Conservation (phyloP, 2,888 invertebrate genomes). For the Ormyrus nitidulus region DNA sequence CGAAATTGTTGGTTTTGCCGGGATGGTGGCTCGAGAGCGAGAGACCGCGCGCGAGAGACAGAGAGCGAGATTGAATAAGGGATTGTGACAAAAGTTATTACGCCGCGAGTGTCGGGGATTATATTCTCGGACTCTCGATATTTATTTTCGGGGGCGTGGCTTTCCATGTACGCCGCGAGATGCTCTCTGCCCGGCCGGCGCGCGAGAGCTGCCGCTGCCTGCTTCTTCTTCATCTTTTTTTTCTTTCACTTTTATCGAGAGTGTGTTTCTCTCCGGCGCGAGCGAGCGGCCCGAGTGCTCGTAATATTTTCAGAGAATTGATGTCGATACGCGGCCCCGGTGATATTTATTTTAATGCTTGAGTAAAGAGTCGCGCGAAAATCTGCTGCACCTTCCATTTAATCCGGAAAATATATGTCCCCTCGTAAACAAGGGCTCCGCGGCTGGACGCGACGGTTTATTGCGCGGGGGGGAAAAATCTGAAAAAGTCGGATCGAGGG, state of each 20-base stretch:
- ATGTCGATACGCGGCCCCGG: conserved; percentile 7
- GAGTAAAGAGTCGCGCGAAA: background rate
- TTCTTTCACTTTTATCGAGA: too few species aligned
- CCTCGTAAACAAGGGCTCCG: too few species aligned
- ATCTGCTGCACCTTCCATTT: conserved; percentile 1
- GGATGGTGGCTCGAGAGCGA: conserved; percentile 43
- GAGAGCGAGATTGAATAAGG: conserved; percentile 57
- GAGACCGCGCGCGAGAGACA: background rate
- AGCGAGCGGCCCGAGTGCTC: background rate
- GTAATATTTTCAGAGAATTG: conserved; percentile 23
- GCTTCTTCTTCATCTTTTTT: too few species aligned
- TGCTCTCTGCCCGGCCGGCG: too few species aligned
- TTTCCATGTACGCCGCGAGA: too few species aligned
- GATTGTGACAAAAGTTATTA: conserved; percentile 59
- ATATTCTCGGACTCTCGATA: conserved; percentile 44
- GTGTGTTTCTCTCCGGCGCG: too few species aligned
- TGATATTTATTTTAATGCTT: conserved; percentile 32
- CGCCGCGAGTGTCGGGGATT: conserved; percentile 49
- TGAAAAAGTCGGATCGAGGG: too few species aligned
- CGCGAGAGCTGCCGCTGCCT: too few species aligned
- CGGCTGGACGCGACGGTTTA: too few species aligned
- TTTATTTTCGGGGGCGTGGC: conserved; percentile 54
- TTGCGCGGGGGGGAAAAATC: too few species aligned
- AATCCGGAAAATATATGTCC: background rate
- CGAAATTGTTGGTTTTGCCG: conserved; percentile 55